Percentiles rank a stretch among this genome's conserved stretches.
Evolutionary conservation across 2,797 vertebrate genomes (phyloP).

Genomic region (Chlorospingus flavigularis): DNA sequence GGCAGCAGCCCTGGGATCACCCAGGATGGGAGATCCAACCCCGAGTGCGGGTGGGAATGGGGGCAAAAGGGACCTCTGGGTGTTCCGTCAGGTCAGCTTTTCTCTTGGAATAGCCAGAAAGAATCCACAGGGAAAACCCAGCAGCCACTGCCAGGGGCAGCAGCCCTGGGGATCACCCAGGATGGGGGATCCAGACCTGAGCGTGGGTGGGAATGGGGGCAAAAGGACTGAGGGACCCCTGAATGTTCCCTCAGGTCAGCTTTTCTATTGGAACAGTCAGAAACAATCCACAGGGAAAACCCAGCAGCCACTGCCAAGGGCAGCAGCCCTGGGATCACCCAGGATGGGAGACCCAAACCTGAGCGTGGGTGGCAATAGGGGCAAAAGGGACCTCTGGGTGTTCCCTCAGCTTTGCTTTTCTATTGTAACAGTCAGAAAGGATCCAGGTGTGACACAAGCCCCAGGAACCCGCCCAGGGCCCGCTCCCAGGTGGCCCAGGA

Average conservation of each 20-base stretch:
- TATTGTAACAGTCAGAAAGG: neutral
- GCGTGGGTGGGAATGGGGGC: too few relatives aligned
- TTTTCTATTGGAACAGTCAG: too few relatives aligned
- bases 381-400: neutral
- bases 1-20: neutral
- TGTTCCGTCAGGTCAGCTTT: neutral
- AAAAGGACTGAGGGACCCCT: too few relatives aligned
- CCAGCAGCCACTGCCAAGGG: too few relatives aligned
- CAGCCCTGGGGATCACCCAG: neutral
- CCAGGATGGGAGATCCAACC: neutral
- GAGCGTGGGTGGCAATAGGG: rapidly evolving
- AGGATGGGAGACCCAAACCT: neutral
- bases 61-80: neutral
- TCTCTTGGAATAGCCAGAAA: too few relatives aligned
- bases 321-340: too few relatives aligned
- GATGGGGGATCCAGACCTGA: too few relatives aligned
- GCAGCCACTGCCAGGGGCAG: neutral
- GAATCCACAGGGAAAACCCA: too few relatives aligned
- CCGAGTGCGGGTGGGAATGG: rapidly evolving
- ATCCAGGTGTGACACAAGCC: neutral
- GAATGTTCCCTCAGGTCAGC: too few relatives aligned
- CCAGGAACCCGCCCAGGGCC: neutral
- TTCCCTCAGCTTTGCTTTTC: neutral
- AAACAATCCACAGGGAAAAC: too few relatives aligned
- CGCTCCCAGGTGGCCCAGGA: neutral